Conservation (phyloP, 30 jellyfish, hydroid and myxozoan genomes). For the Sanderia malayensis region DNA sequence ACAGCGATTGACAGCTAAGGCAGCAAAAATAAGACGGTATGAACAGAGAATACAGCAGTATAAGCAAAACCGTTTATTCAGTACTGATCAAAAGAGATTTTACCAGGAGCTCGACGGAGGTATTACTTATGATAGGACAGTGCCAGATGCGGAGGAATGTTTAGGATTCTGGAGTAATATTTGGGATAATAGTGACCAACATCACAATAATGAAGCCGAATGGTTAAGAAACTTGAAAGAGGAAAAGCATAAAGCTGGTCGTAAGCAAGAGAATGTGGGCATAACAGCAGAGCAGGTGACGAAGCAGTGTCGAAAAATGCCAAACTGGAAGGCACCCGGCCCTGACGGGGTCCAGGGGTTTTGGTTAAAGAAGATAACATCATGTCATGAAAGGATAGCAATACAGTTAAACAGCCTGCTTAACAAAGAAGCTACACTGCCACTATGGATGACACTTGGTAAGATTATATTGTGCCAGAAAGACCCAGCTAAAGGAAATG, state of each 20-base stretch:
- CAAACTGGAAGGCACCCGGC: slow-evolving; percentile 6
- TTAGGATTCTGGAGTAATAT: slow-evolving; percentile 7
- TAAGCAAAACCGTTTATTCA: neutral
- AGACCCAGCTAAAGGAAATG: slow-evolving; percentile 21
- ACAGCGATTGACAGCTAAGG: too few species aligned
- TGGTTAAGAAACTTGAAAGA: neutral
- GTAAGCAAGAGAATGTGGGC: neutral
- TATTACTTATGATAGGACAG: slow-evolving; percentile 4
- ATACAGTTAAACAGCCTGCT: neutral
- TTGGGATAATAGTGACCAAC: slow-evolving; percentile 7
- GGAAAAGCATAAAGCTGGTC: neutral
- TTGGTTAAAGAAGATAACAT: neutral
- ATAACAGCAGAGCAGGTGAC: neutral
- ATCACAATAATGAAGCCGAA: slow-evolving; percentile 12
- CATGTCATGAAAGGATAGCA: slow-evolving; percentile 3
- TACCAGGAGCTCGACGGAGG: slow-evolving; percentile 21
- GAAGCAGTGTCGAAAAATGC: slow-evolving; percentile 1
- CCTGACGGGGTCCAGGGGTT: slow-evolving; percentile 4
- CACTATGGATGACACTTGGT: slow-evolving; percentile 25
- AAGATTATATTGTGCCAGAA: slow-evolving; percentile 21
- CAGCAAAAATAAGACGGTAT: too few species aligned
- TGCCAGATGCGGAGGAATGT: slow-evolving; percentile 19
- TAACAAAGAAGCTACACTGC: neutral
- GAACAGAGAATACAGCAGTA: too few species aligned
- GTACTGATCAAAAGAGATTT: slow-evolving; percentile 22